phyloP scores from a whole-genome alignment of 2,113 vertebrate genomes.

The Chunga burmeisteri region DNA sequence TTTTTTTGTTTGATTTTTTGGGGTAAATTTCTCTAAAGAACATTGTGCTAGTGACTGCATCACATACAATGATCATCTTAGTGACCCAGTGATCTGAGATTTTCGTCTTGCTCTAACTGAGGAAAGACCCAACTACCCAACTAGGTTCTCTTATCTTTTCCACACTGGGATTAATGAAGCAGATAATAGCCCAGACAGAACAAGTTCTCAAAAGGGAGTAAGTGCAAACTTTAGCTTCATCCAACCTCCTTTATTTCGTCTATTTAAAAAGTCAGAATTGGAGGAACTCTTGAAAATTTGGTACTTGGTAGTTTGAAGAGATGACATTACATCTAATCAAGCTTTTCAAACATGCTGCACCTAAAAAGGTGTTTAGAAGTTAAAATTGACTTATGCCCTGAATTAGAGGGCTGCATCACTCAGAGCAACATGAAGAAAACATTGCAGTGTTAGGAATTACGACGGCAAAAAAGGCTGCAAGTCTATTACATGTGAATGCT shows the following conservation, averaged over 20 bases:
- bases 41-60: neutral
- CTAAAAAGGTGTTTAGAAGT: neutral
- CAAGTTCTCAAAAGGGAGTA: neutral
- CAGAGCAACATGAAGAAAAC: neutral
- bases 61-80: neutral
- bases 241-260: neutral
- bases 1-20: neutral
- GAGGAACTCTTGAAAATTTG: neutral
- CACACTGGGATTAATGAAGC: neutral
- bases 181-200: neutral
- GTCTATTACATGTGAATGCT: neutral
- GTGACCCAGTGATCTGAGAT: neutral
- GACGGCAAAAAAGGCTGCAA: neutral
- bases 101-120: neutral
- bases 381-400: neutral
- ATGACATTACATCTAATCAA: neutral
- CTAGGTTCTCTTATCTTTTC: neutral
- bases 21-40: neutral
- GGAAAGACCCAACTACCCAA: neutral
- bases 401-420: neutral
- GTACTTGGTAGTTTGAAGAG: neutral
- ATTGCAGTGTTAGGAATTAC: neutral
- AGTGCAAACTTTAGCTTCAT: neutral
- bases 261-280: neutral
- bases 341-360: neutral